phyloP scores from a whole-genome alignment of 1,140 invertebrate species.

The Trigoniulus corallinus region DNA sequence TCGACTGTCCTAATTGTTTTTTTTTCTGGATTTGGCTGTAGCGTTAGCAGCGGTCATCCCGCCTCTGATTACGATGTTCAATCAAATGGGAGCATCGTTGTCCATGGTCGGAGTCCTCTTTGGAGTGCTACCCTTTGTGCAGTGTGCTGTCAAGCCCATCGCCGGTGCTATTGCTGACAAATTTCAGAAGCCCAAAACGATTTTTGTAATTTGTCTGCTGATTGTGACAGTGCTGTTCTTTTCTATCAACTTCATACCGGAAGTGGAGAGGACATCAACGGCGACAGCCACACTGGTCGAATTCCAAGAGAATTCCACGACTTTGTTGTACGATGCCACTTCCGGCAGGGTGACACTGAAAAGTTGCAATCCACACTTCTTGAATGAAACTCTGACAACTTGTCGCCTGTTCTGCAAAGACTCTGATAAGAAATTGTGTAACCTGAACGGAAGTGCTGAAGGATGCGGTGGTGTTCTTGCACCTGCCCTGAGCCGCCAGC shows the following conservation, averaged over 20 bases:
- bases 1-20: too few species aligned
- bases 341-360: background rate
- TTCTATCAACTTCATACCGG: slow-evolving; percentile 6
- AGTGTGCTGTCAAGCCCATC: slow-evolving; percentile 20
- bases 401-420: background rate
- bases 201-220: slow-evolving; percentile 13
- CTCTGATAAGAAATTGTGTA: too few species aligned
- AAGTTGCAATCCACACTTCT: background rate
- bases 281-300: background rate
- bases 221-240: slow-evolving; percentile 8
- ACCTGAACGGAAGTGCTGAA: too few species aligned
- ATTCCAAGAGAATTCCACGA: background rate
- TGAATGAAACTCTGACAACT: background rate
- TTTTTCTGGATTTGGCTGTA: too few species aligned
- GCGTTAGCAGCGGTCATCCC: slow-evolving; percentile 23
- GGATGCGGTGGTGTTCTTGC: too few species aligned
- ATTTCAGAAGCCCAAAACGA: slow-evolving; percentile 16
- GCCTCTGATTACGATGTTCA: slow-evolving; percentile 23
- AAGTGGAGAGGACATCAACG: too few species aligned
- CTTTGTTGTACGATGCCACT: background rate
- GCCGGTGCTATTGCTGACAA: slow-evolving; percentile 23
- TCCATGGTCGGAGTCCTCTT: slow-evolving; percentile 22
- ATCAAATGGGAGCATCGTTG: slow-evolving; percentile 20
- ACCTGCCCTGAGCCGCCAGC: too few species aligned
- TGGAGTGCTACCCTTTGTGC: slow-evolving; percentile 21